These are phyloP conservation scores for Clamator glandarius DNA, from an alignment of 2,797 vertebrate genomes.

Conservation along the genomic window DNA sequence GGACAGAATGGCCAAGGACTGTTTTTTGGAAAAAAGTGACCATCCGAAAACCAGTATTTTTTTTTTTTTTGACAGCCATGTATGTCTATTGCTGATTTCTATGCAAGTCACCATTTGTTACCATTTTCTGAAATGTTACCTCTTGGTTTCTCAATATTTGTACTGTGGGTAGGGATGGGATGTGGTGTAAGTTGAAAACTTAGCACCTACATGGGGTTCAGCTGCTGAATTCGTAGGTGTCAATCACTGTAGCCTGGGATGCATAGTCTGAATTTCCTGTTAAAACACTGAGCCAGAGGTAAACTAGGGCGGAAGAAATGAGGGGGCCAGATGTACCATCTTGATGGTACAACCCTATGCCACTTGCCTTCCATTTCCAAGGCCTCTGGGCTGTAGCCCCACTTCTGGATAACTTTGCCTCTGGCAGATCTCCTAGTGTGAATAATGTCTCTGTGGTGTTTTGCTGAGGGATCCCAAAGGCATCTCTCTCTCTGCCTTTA, in stretches of 20 bases:
- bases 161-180: neutral
- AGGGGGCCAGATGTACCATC: neutral
- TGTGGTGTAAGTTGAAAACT: neutral
- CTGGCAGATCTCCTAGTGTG: neutral
- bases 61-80: neutral
- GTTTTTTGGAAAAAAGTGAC: neutral
- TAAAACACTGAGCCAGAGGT: neutral
- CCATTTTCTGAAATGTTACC: fast-evolving
- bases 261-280: neutral
- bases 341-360: neutral
- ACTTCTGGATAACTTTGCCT: neutral
- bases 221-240: neutral
- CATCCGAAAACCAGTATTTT: neutral
- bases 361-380: neutral
- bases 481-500: neutral
- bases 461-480: neutral
- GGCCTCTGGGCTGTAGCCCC: neutral
- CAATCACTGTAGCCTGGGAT: neutral
- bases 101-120: neutral
- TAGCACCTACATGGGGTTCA: neutral
- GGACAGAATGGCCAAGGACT: neutral
- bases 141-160: neutral
- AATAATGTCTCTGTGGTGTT: constrained; percentile 1
- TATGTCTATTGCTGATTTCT: fast-evolving
- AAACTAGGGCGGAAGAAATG: neutral